These are phyloP conservation scores for Caenorhabditis sp. DNA, from an alignment of 2,888 invertebrate genomes.

Conservation along the genomic window DNA sequence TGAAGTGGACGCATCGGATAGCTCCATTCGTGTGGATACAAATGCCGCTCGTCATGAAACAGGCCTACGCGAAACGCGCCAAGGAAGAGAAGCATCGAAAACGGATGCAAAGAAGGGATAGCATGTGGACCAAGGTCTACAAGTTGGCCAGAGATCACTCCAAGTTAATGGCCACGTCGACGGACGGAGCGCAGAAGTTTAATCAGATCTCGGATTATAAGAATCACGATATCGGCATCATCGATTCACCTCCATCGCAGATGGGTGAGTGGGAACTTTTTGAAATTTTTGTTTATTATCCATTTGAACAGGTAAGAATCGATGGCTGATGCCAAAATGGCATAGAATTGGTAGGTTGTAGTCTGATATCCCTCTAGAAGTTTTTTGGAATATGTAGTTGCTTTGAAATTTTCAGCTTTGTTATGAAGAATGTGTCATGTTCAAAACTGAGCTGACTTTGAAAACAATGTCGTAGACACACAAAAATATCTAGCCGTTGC, in stretches of 20 bases:
- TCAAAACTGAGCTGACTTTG: too few relatives aligned
- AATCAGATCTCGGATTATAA: conserved; percentile 48
- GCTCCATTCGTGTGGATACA: conserved; percentile 78
- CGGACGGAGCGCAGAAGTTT: conserved; percentile 38
- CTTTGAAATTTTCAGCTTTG: too few relatives aligned
- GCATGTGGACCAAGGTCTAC: conserved; percentile 71
- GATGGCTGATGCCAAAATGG: too few relatives aligned
- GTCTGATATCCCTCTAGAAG: too few relatives aligned
- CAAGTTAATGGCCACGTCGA: conserved; percentile 27
- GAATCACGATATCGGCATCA: conserved; percentile 34
- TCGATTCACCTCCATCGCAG: conserved; percentile 30
- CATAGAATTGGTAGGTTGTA: too few relatives aligned
- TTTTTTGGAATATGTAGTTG: too few relatives aligned
- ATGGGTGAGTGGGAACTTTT: conserved; percentile 62
- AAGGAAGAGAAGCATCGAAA: conserved; percentile 65
- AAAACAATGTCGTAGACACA: too few relatives aligned
- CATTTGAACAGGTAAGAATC: too few relatives aligned
- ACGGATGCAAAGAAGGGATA: conserved; percentile 59
- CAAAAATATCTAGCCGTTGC: too few relatives aligned
- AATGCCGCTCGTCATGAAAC: conserved; percentile 80
- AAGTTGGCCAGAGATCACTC: conserved; percentile 53
- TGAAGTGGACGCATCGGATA: conserved; percentile 78
- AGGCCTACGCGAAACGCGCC: conserved; percentile 79
- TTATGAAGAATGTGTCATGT: too few relatives aligned
- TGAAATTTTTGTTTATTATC: too few relatives aligned